Evolutionary conservation across 2,113 vertebrate genomes (phyloP), one percentile per base, ranked within the genome.

Genomic region (Tychaedon coryphoeus): DNA sequence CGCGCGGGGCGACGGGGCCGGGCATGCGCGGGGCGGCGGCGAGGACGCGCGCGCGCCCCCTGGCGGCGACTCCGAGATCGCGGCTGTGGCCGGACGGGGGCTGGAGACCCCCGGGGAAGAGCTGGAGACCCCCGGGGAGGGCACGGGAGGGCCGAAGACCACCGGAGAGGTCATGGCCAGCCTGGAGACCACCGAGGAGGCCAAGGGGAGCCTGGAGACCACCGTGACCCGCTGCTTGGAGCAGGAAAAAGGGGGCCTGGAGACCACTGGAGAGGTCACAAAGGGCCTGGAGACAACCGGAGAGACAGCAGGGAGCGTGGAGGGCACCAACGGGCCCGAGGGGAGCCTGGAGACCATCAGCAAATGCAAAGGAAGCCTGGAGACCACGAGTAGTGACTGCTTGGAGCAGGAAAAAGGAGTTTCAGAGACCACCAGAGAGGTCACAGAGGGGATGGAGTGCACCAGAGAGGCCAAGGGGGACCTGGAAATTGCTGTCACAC

Each of bases 391-490:
- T 5, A 51, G 1, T 0, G 11, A 33, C 7, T 43, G 53, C 62
- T 43, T 10, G 38, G 62, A 36, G 45, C 43, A 26, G 34, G 61
- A 34, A 9, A 31, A 79, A 12, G 29, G n/a, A 22, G 5, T 2
- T 5, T 23, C 7, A 1, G 53, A 81, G 53, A 53, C 38, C 45
- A 18, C 38, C 60, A 10, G 18, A 4, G 31, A 19, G 31, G 26
- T 6, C 7, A 8, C 2, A 3, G 75, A 25, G 26, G 33, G 42
- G 36, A 6, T 25, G 19, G 43, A 72, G 50, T 18, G 9, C 75
- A 6, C 28, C 65, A 3, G 15, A 0, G 70, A 29, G 34, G 43
- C 34, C 22, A 0, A 0, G 33, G 9, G 18, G 8, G 67, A 70
- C 3, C 6, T 56, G 57, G 65, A 29, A 36, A 1, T 61, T 1